Evolutionary conservation across 1,140 invertebrate genomes (phyloP).

Genomic region (Samia ricini): DNA sequence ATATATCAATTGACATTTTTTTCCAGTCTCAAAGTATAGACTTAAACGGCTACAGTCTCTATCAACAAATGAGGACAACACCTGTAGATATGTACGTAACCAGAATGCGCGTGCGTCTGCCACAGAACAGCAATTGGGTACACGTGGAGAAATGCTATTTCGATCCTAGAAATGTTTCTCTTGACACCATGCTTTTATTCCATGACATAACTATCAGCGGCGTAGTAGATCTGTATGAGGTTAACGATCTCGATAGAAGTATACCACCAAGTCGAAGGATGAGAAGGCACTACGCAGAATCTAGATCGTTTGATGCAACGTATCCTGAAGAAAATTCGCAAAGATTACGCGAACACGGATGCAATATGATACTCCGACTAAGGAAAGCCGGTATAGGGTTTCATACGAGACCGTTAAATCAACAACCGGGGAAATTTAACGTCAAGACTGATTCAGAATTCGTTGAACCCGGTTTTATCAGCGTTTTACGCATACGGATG

Average conservation of each 20-base stretch:
- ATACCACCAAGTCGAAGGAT: constrained; percentile 44
- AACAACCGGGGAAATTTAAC: constrained; percentile 81
- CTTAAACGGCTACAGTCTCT: constrained; percentile 80
- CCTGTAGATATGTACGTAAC: constrained; percentile 83
- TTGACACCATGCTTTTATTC: constrained; percentile 86
- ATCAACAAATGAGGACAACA: constrained; percentile 79
- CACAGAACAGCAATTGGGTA: constrained; percentile 81
- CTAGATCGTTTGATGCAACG: constrained; percentile 61
- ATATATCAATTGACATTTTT: too few species aligned
- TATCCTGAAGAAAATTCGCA: constrained; percentile 28
- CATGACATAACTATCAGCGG: constrained; percentile 88
- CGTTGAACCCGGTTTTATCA: constrained; percentile 88
- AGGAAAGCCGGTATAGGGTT: constrained; percentile 88
- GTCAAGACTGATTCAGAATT: constrained; percentile 90
- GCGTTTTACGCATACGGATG: constrained; percentile 91
- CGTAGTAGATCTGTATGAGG: constrained; percentile 81
- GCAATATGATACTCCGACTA: constrained; percentile 88
- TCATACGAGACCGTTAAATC: constrained; percentile 74
- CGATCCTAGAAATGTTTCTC: constrained; percentile 84
- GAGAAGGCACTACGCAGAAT: constrained; percentile 52
- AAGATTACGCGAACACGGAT: constrained; percentile 72
- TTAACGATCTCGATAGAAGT: constrained; percentile 61
- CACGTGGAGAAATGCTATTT: constrained; percentile 86
- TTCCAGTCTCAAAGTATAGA: constrained; percentile 77
- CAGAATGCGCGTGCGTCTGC: constrained; percentile 80